Evolutionary conservation across 2,888 invertebrate species (phyloP).

Genomic region (Himalopsyche kuldschensis): DNA sequence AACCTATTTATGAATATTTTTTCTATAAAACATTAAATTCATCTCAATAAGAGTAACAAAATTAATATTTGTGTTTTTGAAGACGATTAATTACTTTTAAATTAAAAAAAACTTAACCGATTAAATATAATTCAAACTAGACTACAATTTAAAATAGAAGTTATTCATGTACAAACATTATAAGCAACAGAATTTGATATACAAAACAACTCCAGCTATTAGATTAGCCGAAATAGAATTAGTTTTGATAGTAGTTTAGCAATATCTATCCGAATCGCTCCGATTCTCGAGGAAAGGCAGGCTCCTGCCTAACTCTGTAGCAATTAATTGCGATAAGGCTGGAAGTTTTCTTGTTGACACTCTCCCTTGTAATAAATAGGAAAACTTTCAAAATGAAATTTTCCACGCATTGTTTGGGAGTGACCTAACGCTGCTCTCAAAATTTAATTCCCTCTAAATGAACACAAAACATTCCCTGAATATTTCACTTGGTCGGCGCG

Average conservation of each 20-base stretch:
- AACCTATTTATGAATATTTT: too few relatives aligned
- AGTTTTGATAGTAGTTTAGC: neutral
- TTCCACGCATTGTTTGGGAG: conserved; percentile 18
- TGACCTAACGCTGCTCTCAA: neutral
- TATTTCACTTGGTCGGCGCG: neutral
- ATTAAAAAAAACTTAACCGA: too few relatives aligned
- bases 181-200: neutral
- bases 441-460: neutral
- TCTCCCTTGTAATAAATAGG: conserved; percentile 6
- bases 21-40: too few relatives aligned
- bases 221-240: neutral
- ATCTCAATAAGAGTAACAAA: too few relatives aligned
- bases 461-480: neutral
- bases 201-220: neutral
- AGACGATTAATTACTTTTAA: too few relatives aligned
- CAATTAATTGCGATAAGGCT: neutral
- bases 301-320: neutral
- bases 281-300: neutral
- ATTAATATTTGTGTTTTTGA: too few relatives aligned
- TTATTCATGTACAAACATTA: neutral
- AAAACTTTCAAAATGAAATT: conserved; percentile 23
- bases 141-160: neutral
- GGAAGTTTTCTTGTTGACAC: neutral
- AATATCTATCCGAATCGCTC: neutral
- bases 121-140: too few relatives aligned